These are phyloP conservation scores for Pomacea canaliculata DNA, from an alignment of 2,888 invertebrate genomes.

Conservation along the genomic window DNA sequence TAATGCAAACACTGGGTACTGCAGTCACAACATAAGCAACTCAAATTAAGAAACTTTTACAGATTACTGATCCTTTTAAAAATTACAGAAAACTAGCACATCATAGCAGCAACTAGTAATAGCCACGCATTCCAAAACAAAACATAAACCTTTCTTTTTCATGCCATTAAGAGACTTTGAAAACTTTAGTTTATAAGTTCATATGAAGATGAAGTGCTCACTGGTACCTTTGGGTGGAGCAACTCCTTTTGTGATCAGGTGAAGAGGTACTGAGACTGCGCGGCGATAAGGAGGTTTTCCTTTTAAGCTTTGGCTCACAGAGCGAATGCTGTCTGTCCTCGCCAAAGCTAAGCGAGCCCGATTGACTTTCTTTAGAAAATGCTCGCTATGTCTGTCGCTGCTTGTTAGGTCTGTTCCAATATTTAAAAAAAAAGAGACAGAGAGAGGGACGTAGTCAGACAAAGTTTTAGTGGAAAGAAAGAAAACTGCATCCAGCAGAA, in stretches of 20 bases:
- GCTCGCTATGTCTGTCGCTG: constrained; percentile 88
- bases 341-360: constrained; percentile 85
- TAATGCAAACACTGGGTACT: too few species aligned
- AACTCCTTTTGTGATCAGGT: constrained; percentile 60
- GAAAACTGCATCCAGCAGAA: neutral
- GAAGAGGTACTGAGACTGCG: constrained; percentile 88
- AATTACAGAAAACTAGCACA: too few species aligned
- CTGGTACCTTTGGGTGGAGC: constrained; percentile 54
- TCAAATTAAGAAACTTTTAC: too few species aligned
- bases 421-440: neutral
- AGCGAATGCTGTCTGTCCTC: constrained; percentile 74
- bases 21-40: too few species aligned
- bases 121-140: too few species aligned
- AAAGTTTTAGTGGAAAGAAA: neutral
- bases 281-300: constrained; percentile 95
- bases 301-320: constrained; percentile 88
- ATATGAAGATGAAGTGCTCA: neutral
- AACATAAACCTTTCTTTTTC: neutral
- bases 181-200: neutral
- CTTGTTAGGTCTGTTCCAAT: constrained; percentile 83
- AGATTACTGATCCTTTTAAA: too few species aligned
- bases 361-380: constrained; percentile 86
- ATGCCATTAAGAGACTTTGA: neutral
- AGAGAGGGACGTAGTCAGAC: neutral
- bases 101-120: too few species aligned